Percentiles rank a stretch among this genome's conserved stretches.
Evolutionary conservation across 2,888 invertebrate genomes (phyloP).

Genomic region (Acronicta alni): DNA sequence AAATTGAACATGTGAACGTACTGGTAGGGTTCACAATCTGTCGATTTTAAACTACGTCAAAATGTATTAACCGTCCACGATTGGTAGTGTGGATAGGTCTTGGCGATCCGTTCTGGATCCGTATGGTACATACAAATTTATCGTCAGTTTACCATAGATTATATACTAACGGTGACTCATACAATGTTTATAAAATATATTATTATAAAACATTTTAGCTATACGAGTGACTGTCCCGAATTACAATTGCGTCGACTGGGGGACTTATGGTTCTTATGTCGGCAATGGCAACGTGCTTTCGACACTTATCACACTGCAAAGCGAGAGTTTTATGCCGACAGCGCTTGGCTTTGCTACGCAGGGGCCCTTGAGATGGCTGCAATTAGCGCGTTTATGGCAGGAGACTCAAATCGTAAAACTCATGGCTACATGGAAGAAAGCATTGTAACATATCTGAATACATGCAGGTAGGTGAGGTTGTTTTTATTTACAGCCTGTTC

Average conservation of each 20-base stretch:
- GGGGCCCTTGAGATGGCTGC: constrained; percentile 99
- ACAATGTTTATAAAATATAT: no score
- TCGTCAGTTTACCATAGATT: no score
- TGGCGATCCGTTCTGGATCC: no score
- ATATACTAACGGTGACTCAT: no score
- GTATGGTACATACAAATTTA: no score
- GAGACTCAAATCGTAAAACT: constrained; percentile 93
- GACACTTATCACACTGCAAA: constrained; percentile 99
- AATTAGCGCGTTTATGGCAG: constrained; percentile 96
- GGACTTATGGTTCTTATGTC: constrained; percentile 98
- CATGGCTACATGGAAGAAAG: constrained; percentile 98
- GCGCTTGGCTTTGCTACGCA: constrained; percentile 99
- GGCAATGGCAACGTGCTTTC: constrained; percentile 97
- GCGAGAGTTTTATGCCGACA: constrained; percentile 98
- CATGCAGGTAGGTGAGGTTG: constrained; percentile 94
- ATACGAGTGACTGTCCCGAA: constrained; percentile 95
- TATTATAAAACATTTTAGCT: constrained; percentile 89
- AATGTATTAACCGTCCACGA: no score
- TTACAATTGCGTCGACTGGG: constrained; percentile 97
- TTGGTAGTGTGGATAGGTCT: no score
- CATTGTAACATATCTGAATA: constrained; percentile 96
- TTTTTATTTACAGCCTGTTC: neutral
- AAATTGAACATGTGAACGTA: no score
- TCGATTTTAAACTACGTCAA: no score
- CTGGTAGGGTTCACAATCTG: no score